Evolutionary conservation across 1,140 invertebrate genomes (phyloP), one percentile per base, ranked within the genome.

Genomic region (Lethrus apterus): DNA sequence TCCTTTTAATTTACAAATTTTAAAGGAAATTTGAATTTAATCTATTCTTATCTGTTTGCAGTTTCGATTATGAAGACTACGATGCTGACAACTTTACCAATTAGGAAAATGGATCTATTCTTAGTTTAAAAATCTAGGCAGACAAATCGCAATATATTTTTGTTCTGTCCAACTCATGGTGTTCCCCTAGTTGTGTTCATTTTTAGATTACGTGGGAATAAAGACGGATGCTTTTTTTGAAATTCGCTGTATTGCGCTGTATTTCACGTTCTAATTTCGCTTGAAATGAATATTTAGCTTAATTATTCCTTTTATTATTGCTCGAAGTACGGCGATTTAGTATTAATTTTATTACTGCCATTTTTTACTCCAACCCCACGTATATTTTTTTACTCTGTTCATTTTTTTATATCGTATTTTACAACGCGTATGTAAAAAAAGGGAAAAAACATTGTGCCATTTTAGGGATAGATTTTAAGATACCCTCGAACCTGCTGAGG

Each of bases 301-400:
- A n/a, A n/a, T n/a, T n/a, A n/a, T n/a, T n/a, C n/a, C n/a, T 21
- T 17, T 34, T 34, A 18, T 34, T 34, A 21, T 38, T n/a, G 10
- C 10, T 23, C n/a, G 35, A 38, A 38, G 24, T 38, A 21, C 35
- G 24, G 35, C 35, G 19, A 38, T 15, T 38, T 38, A 38, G 35
- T 38, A 38, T 38, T 38, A 38, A 38, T 21, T 38, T 42, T 42
- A n/a, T 1, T 26, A 42, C 60, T 63, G 60, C 60, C 60, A 63
- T 60, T 56, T 58, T 26, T 26, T 26, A 42, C 23, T 42, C 24
- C 29, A 15, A 15, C 29, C 24, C 21, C 40, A 42, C 40, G 10
- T 30, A 26, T 18, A 26, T 42, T 42, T 29, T 42, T 42, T 42
- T 42, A 38, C 20, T 38, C 15, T 29, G 29, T 26, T 8, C 17